A percentile compares a stretch with the other conserved stretches of the same genome.
phyloP scores from a whole-genome alignment of 2,113 vertebrate species.

The Nannospalax galili region DNA sequence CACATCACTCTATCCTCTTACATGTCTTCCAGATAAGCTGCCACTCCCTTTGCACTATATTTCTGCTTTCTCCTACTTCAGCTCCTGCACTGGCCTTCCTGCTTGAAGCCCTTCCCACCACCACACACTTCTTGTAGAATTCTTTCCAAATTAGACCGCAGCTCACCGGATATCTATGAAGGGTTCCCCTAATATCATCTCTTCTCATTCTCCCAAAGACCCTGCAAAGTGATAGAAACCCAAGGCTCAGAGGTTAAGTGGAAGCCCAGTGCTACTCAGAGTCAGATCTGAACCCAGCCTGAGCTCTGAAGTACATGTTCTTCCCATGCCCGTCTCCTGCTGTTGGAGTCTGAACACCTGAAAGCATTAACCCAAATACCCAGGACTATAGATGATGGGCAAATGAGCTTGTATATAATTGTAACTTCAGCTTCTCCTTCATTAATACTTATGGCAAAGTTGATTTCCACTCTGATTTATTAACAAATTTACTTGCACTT shows the following conservation, averaged over 20 bases:
- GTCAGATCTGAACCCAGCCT: not conserved
- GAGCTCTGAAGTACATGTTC: not conserved
- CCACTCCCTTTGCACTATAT: not conserved
- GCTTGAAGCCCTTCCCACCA: not conserved
- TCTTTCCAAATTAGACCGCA: constrained; percentile 12
- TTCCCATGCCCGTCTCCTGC: no score
- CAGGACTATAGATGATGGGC: not conserved
- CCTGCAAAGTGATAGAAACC: not conserved
- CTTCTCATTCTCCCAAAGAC: not conserved
- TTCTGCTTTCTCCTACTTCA: not conserved
- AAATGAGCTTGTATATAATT: not conserved
- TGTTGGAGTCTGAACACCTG: not conserved
- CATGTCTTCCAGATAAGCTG: not conserved
- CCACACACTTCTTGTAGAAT: not conserved
- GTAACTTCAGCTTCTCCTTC: not conserved
- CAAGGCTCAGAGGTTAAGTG: not conserved
- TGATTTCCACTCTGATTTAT: not conserved
- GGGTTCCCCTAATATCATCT: not conserved
- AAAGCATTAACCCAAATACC: not conserved
- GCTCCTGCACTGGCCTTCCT: not conserved
- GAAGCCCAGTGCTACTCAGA: not conserved
- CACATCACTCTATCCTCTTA: not conserved
- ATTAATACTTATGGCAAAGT: not conserved
- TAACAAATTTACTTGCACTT: not conserved
- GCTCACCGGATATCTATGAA: not conserved